Base-by-base conservation (phyloP, 2,797 vertebrate genomes). In the Sebastes melanostomus region DNA sequence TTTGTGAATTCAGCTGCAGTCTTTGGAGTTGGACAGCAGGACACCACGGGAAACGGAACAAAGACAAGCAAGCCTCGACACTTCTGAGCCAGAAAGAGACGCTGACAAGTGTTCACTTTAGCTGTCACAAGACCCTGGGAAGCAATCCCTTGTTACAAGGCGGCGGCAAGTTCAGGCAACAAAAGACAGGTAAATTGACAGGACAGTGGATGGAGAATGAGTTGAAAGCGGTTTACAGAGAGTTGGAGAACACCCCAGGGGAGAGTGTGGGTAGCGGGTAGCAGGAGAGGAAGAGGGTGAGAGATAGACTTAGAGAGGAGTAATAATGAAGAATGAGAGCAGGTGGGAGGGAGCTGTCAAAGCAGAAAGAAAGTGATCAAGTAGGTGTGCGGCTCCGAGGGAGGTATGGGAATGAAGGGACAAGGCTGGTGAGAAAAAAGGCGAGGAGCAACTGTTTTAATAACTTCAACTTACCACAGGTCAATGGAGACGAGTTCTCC, bases 401-500 rank as follows among this genome's bases (percentile, higher is more conserved):
- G 89, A 89, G 83, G 79, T 63, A 60, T 68, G 76, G 80, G 78
- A 78, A 83, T 59, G 89, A 72, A 88, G 77, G 87, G 77, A 82
- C 67, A 59, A 81, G 81, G 84, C 70, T 74, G 77, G 81, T 77
- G 83, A 70, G 86, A 81, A 82, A 82, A 80, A 75, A 85, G 79
- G 60, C 72, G 52, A 81, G 81, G 77, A 87, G 82, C 46, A 82
- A 87, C 89, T 86, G 87, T 92, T 95, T 95, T 95, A 95, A 95
- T 95, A 95, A 95, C 93, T 92, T 83, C 81, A 89, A 89, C 87
- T 93, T 90, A 91, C 88, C 88, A 88, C 87, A 58, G 93, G 93
- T 95, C 95, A 95, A 85, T 91, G 86, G 93, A 93, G 90, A 92
- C 75, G 67, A 86, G 85, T 79, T 88, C 84, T 92, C 88, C 87